A percentile compares a stretch with the other conserved stretches of the same genome.
Conservation (phyloP, 2,113 vertebrate species). For the Rhinolophus ferrumequinum region DNA sequence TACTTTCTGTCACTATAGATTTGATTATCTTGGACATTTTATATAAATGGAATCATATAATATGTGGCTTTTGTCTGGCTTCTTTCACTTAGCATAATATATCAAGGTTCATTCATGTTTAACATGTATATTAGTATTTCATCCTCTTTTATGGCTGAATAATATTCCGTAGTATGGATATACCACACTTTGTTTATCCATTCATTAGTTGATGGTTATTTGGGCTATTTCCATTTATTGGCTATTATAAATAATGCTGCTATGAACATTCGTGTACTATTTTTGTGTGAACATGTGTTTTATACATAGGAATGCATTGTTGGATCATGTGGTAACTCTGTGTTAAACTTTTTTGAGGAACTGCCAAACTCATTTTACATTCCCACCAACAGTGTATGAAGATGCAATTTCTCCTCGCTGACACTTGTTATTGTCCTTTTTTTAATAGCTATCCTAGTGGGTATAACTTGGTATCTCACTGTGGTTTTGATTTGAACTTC, state of each 20-base stretch:
- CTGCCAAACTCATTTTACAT: neutral
- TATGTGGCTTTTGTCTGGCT: neutral
- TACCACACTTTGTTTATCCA: neutral
- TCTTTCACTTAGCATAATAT: neutral
- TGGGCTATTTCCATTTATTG: neutral
- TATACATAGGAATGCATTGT: neutral
- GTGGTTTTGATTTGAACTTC: conserved; percentile 15
- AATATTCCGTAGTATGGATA: neutral
- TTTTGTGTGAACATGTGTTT: neutral
- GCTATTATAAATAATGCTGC: neutral
- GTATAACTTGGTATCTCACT: neutral
- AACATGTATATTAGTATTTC: neutral
- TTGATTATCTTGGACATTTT: neutral
- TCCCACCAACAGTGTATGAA: neutral
- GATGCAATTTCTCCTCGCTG: neutral
- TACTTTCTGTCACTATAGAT: neutral
- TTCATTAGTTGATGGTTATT: neutral
- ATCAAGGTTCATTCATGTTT: neutral
- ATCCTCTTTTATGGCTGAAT: neutral
- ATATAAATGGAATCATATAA: neutral
- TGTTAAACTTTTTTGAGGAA: neutral
- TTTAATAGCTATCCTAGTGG: neutral
- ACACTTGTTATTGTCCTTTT: neutral
- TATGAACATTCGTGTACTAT: neutral
- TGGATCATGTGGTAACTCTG: neutral